Conservation (phyloP, 2,797 vertebrate species). For the Iguana delicatissima region DNA sequence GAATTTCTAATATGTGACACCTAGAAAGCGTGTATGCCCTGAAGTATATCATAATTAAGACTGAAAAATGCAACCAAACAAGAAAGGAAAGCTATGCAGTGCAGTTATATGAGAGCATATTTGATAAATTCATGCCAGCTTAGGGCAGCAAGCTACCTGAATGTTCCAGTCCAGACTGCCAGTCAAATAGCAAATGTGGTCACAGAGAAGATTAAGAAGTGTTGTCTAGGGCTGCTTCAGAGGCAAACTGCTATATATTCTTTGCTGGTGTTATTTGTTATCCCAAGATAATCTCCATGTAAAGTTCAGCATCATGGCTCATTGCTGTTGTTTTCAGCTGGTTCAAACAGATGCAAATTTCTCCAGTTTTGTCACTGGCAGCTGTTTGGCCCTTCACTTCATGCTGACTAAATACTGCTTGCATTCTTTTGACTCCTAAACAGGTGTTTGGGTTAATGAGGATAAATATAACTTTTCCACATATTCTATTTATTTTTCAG, state of each 20-base stretch:
- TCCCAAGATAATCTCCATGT: conserved; percentile 17
- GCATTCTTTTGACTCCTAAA: background rate
- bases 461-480: background rate
- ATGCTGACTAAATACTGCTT: background rate
- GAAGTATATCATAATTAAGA: background rate
- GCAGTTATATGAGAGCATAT: background rate
- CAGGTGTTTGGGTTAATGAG: background rate
- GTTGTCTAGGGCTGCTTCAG: background rate
- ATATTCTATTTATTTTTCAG: background rate
- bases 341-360: conserved; percentile 3
- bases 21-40: background rate
- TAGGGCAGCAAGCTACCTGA: background rate
- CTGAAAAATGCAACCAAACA: background rate
- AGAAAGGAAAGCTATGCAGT: background rate
- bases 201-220: background rate
- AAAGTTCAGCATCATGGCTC: conserved; percentile 17
- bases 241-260: background rate
- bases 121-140: background rate
- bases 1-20: background rate
- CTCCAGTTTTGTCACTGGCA: background rate
- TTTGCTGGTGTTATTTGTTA: conserved; percentile 4
- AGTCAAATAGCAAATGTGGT: background rate
- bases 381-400: background rate
- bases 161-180: background rate
- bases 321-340: background rate